phyloP scores from a whole-genome alignment of 2,888 invertebrate genomes.

The Campoplex capitator region DNA sequence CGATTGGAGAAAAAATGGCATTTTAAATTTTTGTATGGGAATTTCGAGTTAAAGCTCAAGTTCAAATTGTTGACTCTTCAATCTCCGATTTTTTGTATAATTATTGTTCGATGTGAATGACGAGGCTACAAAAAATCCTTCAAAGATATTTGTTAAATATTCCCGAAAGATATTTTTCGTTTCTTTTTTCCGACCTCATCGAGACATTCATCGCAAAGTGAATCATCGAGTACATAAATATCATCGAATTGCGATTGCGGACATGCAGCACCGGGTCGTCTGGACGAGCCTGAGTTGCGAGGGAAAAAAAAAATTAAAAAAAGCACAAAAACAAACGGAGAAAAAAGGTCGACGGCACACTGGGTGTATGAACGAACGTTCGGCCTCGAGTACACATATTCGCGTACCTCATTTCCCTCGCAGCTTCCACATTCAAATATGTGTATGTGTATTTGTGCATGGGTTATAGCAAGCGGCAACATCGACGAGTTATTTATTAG shows the following conservation, averaged over 20 bases:
- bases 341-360: constrained; percentile 20
- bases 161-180: too few species aligned
- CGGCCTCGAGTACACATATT: constrained; percentile 34
- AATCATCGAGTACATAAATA: constrained; percentile 62
- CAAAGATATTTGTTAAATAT: not conserved
- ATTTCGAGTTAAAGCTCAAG: too few species aligned
- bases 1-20: too few species aligned
- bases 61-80: too few species aligned
- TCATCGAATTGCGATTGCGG: constrained; percentile 47
- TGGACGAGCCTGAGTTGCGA: constrained; percentile 32
- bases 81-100: too few species aligned
- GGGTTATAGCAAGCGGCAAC: constrained; percentile 34
- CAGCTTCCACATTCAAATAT: constrained; percentile 19
- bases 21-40: too few species aligned
- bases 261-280: constrained; percentile 55
- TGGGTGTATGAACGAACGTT: constrained; percentile 32
- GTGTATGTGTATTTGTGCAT: constrained; percentile 52
- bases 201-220: constrained; percentile 45
- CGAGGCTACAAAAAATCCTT: not conserved
- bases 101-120: not conserved
- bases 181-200: not conserved
- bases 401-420: constrained; percentile 43
- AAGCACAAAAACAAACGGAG: constrained; percentile 30
- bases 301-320: not conserved
- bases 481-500: constrained; percentile 72